Evolutionary conservation across 2,888 invertebrate genomes (phyloP), one percentile per base, ranked within the genome.

Genomic region (Xylocampa areola): DNA sequence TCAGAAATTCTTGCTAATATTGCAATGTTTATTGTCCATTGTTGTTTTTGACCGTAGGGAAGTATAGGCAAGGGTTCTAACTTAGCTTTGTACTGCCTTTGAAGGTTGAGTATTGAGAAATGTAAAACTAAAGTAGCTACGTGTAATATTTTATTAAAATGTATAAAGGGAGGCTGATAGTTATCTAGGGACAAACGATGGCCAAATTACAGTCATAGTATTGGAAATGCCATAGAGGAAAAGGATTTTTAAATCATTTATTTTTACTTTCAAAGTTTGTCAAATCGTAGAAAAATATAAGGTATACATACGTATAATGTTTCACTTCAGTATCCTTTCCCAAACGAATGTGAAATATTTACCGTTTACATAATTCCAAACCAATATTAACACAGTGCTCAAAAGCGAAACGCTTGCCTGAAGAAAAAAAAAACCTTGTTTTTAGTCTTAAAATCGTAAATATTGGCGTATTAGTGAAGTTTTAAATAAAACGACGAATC

Each of bases 1-100:
- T 83, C 78, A 80, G 73, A 78, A 54, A 80, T 83, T 77, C 75
- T 68, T 50, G 50, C 76, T 73, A 78, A 81, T 84, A 81, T 76
- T 73, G 68, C 74, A 65, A 67, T 78, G 79, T 65, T 65, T 65
- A 65, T 53, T 41, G 32, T 60, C 60, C 60, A 67, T 65, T 64
- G 64, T 64, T 66, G 21, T 35, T 43, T 59, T 10, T n/a, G 52
- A 36, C 39, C 27, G 47, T 59, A 48, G 39, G 39, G 32, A 16
- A 14, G 43, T 16, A 59, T 6, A 30, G 7, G 8, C 13, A 14
- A 6, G 30, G 19, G 27, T 35, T 14, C 17, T 4, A 23, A 35
- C 27, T 35, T 33, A 35, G 44, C 52, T 30, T 21, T 59, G 51
- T 47, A 47, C 2, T 35, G 27, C 5, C 1, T 37, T 41, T 21